Base-by-base conservation (phyloP, 2,888 invertebrate species). In the Macaria notata region DNA sequence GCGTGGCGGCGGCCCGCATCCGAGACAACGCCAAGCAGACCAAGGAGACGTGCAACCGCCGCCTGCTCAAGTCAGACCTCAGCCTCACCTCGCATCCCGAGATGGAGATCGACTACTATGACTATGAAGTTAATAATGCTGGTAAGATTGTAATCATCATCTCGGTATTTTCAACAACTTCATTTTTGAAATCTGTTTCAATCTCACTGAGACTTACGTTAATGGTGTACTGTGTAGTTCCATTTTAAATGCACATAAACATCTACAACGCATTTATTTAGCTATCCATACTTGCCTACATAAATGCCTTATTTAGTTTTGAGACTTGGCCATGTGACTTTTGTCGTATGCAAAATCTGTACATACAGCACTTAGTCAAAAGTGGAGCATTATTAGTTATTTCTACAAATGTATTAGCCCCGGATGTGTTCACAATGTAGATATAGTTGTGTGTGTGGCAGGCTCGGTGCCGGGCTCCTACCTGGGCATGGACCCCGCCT, bases 401-500 rank as follows among this genome's bases (percentile, higher is more conserved):
- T 36, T 3, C 33, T 36, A 36, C 33, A 36, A 48, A 4, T 38
- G 7, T 31, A 54, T 31, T 48, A 36, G 9, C 31, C 41, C 29
- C 4, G 54, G 51, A 54, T 54, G 19, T 51, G 41, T 55, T 59
- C 59, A 55, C 54, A 59, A 54, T 59, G n/a, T 42, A 51, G 54
- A 54, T 59, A 42, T 59, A 62, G 68, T 66, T 62, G 52, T 66
- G 46, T 55, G 61, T 50, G 45, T 68, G 71, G 49, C 77, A 91
- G 95, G 95, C 60, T 96, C 96, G 6, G 96, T 95, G 9, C 97
- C 97, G 2, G 97, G 97, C 29, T 97, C 96, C 0, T 97, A 96
- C 75, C 84, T 97, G 56, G 96, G 96, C 48, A 97, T 97, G 97
- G 97, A 97, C 81, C 97, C 97, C 0, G 96, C 96, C 0, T 97